These are phyloP conservation scores for Periophthalmus magnuspinnatus DNA, from an alignment of 2,797 vertebrate species.

Conservation along the genomic window DNA sequence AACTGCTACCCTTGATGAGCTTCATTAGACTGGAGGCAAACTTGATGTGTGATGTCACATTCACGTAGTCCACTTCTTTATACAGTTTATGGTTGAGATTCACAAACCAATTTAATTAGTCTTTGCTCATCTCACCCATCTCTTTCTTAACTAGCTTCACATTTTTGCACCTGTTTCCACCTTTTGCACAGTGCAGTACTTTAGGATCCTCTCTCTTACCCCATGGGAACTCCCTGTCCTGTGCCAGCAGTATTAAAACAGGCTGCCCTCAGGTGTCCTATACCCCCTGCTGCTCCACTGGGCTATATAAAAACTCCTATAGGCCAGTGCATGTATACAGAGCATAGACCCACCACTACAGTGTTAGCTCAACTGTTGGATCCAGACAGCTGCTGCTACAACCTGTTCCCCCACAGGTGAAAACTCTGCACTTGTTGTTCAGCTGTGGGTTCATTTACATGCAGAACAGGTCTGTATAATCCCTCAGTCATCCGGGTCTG, in stretches of 20 bases:
- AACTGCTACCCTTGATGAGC: too few relatives aligned
- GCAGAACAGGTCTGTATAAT: neutral
- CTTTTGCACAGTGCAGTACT: neutral
- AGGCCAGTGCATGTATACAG: constrained; percentile 23
- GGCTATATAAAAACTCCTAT: constrained; percentile 35
- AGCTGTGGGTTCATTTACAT: constrained; percentile 4
- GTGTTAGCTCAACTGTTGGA: constrained; percentile 45
- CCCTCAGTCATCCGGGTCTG: too few relatives aligned
- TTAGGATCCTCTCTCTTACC: neutral
- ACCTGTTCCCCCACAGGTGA: constrained; percentile 30
- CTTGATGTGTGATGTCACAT: too few relatives aligned
- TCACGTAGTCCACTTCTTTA: too few relatives aligned
- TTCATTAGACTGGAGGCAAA: too few relatives aligned
- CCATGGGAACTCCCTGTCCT: constrained; percentile 42
- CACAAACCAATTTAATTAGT: too few relatives aligned
- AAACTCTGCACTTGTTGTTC: constrained; percentile 3
- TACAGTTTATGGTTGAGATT: too few relatives aligned
- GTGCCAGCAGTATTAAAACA: constrained; percentile 28
- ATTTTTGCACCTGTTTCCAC: neutral
- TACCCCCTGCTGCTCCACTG: constrained; percentile 32
- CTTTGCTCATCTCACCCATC: too few relatives aligned
- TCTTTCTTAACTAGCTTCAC: too few relatives aligned
- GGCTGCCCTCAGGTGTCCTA: constrained; percentile 49
- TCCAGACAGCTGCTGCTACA: constrained; percentile 64
- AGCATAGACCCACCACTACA: constrained; percentile 14